Evolutionary conservation across 1,140 invertebrate genomes (phyloP).

Genomic region (Copidosoma floridanum): DNA sequence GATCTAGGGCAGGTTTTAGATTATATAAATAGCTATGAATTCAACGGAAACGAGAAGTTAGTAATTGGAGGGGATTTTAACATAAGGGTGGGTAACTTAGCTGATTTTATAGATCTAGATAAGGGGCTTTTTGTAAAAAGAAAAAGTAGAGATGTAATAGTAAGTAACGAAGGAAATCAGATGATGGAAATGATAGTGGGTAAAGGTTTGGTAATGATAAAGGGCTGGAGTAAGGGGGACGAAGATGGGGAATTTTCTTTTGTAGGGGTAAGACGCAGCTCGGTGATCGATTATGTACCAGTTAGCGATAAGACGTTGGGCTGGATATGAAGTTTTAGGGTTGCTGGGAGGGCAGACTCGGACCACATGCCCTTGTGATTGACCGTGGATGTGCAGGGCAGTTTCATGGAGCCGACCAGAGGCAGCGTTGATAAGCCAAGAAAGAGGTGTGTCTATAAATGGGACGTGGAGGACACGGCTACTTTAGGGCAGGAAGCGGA

Average conservation of each 20-base stretch:
- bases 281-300: conserved; percentile 25
- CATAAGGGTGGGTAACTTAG: too few relatives aligned
- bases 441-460: background rate
- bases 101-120: background rate
- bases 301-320: background rate
- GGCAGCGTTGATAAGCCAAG: background rate
- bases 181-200: conserved; percentile 10
- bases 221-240: conserved; percentile 7
- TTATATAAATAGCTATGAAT: background rate
- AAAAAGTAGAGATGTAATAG: too few relatives aligned
- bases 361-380: too few relatives aligned
- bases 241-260: conserved; percentile 21
- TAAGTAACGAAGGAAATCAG: conserved; percentile 6
- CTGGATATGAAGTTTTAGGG: background rate
- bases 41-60: conserved; percentile 10
- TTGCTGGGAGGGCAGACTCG: background rate
- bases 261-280: conserved; percentile 10
- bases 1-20: background rate
- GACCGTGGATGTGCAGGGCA: conserved; percentile 11
- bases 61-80: too few relatives aligned
- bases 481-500: background rate
- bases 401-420: background rate
- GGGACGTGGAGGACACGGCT: background rate
- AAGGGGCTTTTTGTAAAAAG: conserved; percentile 15
- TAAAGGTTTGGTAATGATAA: conserved; percentile 15